phyloP scores from a whole-genome alignment of 2,888 invertebrate genomes.

The Noctua pronuba region DNA sequence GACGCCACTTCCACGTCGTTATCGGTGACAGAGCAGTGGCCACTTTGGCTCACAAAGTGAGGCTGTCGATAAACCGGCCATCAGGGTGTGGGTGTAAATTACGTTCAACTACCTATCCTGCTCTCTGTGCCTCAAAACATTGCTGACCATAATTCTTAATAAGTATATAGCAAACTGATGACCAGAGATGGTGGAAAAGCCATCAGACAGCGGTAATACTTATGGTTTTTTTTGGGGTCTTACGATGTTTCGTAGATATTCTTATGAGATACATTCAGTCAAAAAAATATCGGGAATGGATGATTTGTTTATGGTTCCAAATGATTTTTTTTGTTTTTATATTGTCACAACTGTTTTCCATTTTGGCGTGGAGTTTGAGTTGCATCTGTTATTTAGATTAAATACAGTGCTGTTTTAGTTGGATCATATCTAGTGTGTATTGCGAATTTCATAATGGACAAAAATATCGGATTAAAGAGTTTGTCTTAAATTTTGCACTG shows the following conservation, averaged over 20 bases:
- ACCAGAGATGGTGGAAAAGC: not conserved
- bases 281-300: too few species aligned
- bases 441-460: too few species aligned
- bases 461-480: too few species aligned
- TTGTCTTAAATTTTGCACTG: too few species aligned
- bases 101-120: not conserved
- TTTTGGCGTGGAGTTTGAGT: too few species aligned
- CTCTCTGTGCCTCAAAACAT: not conserved
- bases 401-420: too few species aligned
- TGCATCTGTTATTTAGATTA: too few species aligned
- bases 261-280: not conserved
- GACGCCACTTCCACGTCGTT: not conserved
- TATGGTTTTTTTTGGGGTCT: not conserved
- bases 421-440: too few species aligned
- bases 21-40: not conserved
- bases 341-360: too few species aligned
- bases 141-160: not conserved
- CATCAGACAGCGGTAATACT: not conserved
- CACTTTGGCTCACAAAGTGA: not conserved
- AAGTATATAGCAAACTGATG: not conserved
- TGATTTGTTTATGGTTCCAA: too few species aligned
- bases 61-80: not conserved
- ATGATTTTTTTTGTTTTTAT: too few species aligned
- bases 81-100: not conserved
- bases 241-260: not conserved